These are phyloP conservation scores for Holacanthus passer DNA, from an alignment of 2,113 vertebrate genomes.

Conservation along the genomic window DNA sequence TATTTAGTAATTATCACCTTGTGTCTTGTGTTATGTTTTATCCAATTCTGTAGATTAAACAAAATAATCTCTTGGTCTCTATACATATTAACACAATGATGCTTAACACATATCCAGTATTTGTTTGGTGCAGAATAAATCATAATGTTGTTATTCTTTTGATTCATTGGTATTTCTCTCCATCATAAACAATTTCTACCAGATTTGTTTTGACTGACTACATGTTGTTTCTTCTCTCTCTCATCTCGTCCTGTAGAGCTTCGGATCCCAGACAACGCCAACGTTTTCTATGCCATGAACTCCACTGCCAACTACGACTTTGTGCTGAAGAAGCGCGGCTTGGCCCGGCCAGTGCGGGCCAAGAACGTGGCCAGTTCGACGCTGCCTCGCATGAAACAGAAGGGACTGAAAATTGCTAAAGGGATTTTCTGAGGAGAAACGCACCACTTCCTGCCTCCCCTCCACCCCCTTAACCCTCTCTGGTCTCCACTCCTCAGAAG, in stretches of 20 bases:
- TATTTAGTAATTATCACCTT: neutral
- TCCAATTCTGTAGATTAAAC: neutral
- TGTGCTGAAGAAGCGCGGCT: conserved; percentile 92
- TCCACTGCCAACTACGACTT: conserved; percentile 98
- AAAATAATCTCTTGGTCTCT: neutral
- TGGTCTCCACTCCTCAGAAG: conserved; percentile 26
- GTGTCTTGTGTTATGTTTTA: neutral
- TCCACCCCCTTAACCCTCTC: neutral
- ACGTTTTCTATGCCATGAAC: conserved; percentile 99
- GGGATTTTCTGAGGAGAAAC: conserved; percentile 93
- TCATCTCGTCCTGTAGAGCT: conserved; percentile 83
- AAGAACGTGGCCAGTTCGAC: conserved; percentile 96
- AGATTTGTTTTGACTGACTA: neutral
- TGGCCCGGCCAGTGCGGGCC: conserved; percentile 87
- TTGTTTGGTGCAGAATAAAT: neutral
- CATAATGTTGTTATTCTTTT: neutral
- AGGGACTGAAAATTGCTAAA: conserved; percentile 97
- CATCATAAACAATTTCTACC: neutral
- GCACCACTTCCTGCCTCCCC: conserved; percentile 29
- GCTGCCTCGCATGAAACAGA: conserved; percentile 97
- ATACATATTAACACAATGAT: neutral
- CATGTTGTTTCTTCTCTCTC: neutral
- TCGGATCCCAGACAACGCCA: conserved; percentile 97
- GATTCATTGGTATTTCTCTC: neutral
- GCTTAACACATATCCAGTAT: neutral